These are phyloP conservation scores for Tiliacea citrago DNA, from an alignment of 2,888 invertebrate genomes.

Conservation along the genomic window DNA sequence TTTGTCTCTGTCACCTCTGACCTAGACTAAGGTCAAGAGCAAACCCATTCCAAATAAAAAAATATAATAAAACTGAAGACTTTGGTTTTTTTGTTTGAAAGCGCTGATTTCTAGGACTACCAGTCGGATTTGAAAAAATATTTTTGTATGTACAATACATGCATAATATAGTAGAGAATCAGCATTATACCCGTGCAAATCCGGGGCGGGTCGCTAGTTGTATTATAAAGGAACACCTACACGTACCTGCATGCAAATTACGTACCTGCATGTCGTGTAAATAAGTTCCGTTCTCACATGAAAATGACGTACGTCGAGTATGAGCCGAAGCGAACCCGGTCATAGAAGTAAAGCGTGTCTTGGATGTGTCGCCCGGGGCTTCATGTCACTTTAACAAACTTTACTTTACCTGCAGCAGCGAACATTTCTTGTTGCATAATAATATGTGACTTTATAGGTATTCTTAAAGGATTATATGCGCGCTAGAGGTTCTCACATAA, in stretches of 20 bases:
- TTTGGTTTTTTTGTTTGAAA: too few species aligned
- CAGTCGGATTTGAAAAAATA: too few species aligned
- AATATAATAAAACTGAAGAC: too few species aligned
- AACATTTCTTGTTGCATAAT: constrained; percentile 33
- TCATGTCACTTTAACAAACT: constrained; percentile 6
- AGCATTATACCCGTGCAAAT: too few species aligned
- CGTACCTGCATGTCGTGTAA: background rate
- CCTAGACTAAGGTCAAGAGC: too few species aligned
- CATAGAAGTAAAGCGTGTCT: constrained; percentile 22
- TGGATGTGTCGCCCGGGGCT: constrained; percentile 20
- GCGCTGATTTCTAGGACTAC: too few species aligned
- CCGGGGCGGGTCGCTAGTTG: too few species aligned
- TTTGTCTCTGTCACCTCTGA: too few species aligned
- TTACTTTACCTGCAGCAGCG: constrained; percentile 17
- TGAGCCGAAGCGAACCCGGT: constrained; percentile 1
- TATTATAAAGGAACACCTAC: background rate
- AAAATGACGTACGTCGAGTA: constrained; percentile 9
- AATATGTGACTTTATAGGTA: constrained; percentile 20
- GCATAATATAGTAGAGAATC: too few species aligned
- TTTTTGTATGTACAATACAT: too few species aligned
- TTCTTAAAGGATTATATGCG: constrained; percentile 29
- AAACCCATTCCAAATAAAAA: too few species aligned
- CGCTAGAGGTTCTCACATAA: constrained; percentile 6
- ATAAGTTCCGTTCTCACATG: background rate
- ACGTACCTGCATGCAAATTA: constrained; percentile 4